A percentile compares a stretch with the other conserved stretches of the same genome.
phyloP scores from a whole-genome alignment of 2,888 invertebrate genomes.

The Oligia latruncula region DNA sequence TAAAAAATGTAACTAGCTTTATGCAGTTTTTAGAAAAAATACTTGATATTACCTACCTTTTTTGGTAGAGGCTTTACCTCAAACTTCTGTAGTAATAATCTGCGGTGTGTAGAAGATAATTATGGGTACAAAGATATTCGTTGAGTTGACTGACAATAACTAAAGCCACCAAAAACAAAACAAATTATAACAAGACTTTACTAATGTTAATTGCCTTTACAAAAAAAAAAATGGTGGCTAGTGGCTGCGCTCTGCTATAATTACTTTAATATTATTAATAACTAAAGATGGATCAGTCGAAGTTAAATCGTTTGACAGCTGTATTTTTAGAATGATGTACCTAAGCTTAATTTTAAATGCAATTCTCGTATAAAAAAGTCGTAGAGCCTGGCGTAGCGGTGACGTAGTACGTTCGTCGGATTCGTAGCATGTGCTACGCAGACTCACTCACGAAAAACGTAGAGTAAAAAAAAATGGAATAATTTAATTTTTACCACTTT shows the following conservation, averaged over 20 bases:
- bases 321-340: not conserved
- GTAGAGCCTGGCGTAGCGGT: constrained; percentile 20
- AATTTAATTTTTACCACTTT: not conserved
- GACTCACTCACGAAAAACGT: not conserved
- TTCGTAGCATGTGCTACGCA: constrained; percentile 39
- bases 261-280: not conserved
- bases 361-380: not conserved
- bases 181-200: not conserved
- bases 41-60: too few relatives aligned
- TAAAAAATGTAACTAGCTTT: not conserved
- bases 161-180: not conserved
- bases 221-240: not conserved
- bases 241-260: not conserved
- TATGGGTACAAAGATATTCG: not conserved
- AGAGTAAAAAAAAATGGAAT: not conserved
- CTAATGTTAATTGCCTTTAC: too few relatives aligned
- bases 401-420: constrained; percentile 21
- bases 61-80: not conserved
- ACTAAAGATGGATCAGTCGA: not conserved
- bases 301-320: not conserved
- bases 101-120: not conserved
- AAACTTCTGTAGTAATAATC: not conserved
- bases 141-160: not conserved
- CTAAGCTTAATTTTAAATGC: not conserved
- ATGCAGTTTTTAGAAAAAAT: not conserved